Conservation (phyloP, 2,888 invertebrate species). For the Harpagoxenus sublaevis region DNA sequence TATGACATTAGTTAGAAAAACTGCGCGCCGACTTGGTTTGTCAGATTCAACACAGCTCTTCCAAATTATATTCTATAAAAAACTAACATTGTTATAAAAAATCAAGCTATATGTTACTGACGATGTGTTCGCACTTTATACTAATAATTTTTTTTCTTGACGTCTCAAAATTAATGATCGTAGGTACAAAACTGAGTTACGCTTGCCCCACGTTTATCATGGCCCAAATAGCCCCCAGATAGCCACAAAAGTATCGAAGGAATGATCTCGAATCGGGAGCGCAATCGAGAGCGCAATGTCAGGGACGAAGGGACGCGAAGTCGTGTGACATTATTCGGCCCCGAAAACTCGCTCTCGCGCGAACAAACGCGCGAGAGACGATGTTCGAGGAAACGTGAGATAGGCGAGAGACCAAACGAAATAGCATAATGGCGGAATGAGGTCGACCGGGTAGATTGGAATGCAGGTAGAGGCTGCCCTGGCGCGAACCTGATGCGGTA, state of each 20-base stretch:
- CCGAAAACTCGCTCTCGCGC: constrained; percentile 32
- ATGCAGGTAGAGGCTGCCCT: constrained; percentile 82
- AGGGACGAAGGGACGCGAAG: constrained; percentile 6
- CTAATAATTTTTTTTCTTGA: neutral
- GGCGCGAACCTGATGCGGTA: constrained; percentile 77
- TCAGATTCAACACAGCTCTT: too few relatives aligned
- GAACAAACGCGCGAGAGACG: constrained; percentile 6
- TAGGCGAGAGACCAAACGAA: constrained; percentile 78
- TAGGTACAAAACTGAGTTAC: neutral
- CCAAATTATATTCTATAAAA: neutral
- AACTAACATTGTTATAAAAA: neutral
- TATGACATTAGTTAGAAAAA: too few relatives aligned
- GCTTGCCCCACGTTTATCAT: neutral
- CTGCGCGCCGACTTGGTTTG: too few relatives aligned
- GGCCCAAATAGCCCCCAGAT: neutral
- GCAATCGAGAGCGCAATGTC: constrained; percentile 30
- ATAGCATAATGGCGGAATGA: constrained; percentile 83
- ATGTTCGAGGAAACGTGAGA: constrained; percentile 15
- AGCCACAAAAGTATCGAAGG: neutral
- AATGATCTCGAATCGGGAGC: constrained; percentile 4
- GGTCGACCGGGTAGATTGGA: constrained; percentile 83
- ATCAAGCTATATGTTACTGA: neutral
- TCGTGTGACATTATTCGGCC: constrained; percentile 51
- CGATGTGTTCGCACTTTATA: too few relatives aligned
- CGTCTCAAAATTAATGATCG: neutral